Percentiles rank a stretch among this genome's conserved stretches.
Evolutionary conservation across 1,140 invertebrate genomes (phyloP).

Genomic region (Bombyx mori): DNA sequence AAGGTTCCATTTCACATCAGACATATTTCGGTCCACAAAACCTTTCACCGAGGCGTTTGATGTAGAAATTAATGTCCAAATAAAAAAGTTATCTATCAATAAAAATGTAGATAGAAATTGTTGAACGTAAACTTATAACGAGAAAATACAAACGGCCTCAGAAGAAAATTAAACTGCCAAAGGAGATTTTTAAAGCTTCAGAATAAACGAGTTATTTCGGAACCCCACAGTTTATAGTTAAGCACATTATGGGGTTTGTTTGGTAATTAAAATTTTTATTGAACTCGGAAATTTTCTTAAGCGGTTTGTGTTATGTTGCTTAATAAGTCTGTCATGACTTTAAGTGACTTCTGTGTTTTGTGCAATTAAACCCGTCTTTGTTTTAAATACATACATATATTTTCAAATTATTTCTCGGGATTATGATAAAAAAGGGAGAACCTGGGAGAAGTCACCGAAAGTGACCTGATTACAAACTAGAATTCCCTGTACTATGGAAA

Average conservation of each 20-base stretch:
- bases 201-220: constrained; percentile 18
- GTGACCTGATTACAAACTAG: no score
- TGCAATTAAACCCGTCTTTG: no score
- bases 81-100: constrained; percentile 11
- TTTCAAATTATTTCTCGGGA: no score
- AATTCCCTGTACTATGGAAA: no score
- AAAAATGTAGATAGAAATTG: constrained; percentile 11
- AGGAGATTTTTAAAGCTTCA: constrained; percentile 18
- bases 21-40: not conserved
- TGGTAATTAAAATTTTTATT: constrained; percentile 7
- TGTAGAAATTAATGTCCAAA: constrained; percentile 6
- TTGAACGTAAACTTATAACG: constrained; percentile 16
- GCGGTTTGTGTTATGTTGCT: no score
- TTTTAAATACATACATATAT: no score
- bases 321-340: no score
- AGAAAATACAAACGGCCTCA: constrained; percentile 16
- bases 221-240: constrained; percentile 7
- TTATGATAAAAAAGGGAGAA: no score
- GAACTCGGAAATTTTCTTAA: no score
- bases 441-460: no score
- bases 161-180: constrained; percentile 19
- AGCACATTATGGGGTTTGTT: constrained; percentile 2
- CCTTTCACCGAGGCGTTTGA: constrained; percentile 5
- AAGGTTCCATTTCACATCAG: no score
- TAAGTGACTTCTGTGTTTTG: no score